Percentiles rank a stretch among this genome's conserved stretches.
phyloP scores from a whole-genome alignment of 1,140 invertebrate genomes.

The Macrobrachium nipponense region DNA sequence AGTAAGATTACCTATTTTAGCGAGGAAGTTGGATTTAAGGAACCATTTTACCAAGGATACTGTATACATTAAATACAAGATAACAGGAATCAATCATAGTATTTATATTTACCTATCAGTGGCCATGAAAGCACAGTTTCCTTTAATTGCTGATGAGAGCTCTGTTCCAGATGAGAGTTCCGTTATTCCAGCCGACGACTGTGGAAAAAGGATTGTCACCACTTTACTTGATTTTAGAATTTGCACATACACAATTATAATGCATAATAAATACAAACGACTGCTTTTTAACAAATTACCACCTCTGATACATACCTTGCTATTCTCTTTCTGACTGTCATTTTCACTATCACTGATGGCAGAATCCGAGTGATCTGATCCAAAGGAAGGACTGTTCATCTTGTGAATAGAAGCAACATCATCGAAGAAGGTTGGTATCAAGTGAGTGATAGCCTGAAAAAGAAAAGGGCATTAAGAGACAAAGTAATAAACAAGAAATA shows the following conservation, averaged over 20 bases:
- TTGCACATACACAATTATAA: background rate
- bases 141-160: slow-evolving; percentile 15
- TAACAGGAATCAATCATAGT: background rate
- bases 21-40: no score
- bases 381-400: slow-evolving; percentile 32
- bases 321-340: slow-evolving; percentile 12
- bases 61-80: slow-evolving; percentile 10
- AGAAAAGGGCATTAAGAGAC: background rate
- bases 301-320: background rate
- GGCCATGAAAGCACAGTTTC: slow-evolving; percentile 11
- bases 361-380: slow-evolving; percentile 12
- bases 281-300: background rate
- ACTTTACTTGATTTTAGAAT: no score
- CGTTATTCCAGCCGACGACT: no score
- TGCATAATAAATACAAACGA: background rate
- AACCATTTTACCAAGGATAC: no score
- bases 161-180: background rate
- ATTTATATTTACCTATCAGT: slow-evolving; percentile 27
- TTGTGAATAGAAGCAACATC: slow-evolving; percentile 29
- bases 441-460: slow-evolving; percentile 32
- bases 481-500: no score
- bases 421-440: slow-evolving; percentile 49
- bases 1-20: no score
- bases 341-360: background rate
- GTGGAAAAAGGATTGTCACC: no score